Percentiles rank a stretch among this genome's conserved stretches.
These are phyloP conservation scores for Strigamia maritima DNA, from an alignment of 2,888 invertebrate genomes.

Conservation along the genomic window DNA sequence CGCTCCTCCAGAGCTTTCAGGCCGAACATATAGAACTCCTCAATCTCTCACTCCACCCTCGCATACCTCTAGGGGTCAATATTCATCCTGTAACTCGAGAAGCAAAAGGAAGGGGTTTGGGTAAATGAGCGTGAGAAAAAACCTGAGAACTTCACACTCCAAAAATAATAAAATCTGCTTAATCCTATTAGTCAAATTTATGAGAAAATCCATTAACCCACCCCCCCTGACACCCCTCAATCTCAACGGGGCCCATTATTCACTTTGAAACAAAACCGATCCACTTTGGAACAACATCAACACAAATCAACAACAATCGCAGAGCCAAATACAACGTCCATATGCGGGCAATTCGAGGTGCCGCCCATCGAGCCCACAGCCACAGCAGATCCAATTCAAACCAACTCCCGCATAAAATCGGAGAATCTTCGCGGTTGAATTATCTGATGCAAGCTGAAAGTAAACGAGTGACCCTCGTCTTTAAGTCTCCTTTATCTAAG, in stretches of 20 bases:
- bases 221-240: not conserved
- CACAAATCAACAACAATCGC: not conserved
- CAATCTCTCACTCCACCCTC: not conserved
- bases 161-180: not conserved
- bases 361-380: not conserved
- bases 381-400: too few relatives aligned
- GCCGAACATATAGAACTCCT: not conserved
- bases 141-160: not conserved
- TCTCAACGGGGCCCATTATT: not conserved
- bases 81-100: conserved; percentile 18
- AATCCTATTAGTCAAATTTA: conserved; percentile 1
- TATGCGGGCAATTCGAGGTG: not conserved
- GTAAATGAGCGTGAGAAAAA: not conserved
- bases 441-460: too few relatives aligned
- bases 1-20: not conserved
- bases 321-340: not conserved
- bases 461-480: too few relatives aligned
- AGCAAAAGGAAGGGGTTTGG: not conserved
- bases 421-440: too few relatives aligned
- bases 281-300: not conserved
- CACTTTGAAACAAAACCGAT: not conserved
- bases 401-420: too few relatives aligned
- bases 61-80: not conserved
- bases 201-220: conserved; percentile 1
- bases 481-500: too few relatives aligned